Evolutionary conservation across 2,888 invertebrate species (phyloP).

Genomic region (Noctua janthina): DNA sequence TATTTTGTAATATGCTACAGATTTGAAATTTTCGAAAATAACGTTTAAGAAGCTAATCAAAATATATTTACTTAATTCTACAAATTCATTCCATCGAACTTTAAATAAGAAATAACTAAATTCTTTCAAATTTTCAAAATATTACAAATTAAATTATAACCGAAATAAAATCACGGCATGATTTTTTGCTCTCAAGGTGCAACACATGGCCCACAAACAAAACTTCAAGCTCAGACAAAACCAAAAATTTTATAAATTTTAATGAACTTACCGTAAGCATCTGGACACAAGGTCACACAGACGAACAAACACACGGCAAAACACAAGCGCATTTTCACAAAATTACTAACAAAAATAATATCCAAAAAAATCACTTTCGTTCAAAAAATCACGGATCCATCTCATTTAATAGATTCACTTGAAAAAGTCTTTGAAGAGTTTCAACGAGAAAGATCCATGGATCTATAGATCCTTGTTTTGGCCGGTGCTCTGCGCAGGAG

Average conservation of each 20-base stretch:
- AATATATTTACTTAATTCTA: not conserved
- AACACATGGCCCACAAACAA: not conserved
- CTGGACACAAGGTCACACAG: slow-evolving; percentile 68
- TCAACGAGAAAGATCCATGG: slow-evolving; percentile 66
- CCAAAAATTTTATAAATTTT: slow-evolving; percentile 13
- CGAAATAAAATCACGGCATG: not conserved
- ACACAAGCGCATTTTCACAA: slow-evolving; percentile 73
- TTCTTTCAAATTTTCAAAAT: not conserved
- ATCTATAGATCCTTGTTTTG: slow-evolving; percentile 77
- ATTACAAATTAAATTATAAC: not conserved
- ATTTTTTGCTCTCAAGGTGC: not conserved
- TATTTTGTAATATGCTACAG: no score
- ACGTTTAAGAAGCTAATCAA: no score
- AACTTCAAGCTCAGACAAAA: not conserved
- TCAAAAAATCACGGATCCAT: slow-evolving; percentile 64
- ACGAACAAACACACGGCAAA: slow-evolving; percentile 66
- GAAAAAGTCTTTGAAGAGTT: slow-evolving; percentile 26
- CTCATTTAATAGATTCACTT: slow-evolving; percentile 45
- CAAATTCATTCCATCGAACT: not conserved
- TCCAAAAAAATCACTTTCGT: slow-evolving; percentile 41
- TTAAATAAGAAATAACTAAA: not conserved
- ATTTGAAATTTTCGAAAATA: no score
- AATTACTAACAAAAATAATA: slow-evolving; percentile 50
- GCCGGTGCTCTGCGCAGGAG: slow-evolving; percentile 78
- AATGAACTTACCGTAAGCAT: slow-evolving; percentile 70